These are phyloP conservation scores for Euphydryas editha DNA, from an alignment of 2,888 invertebrate species.

Conservation along the genomic window DNA sequence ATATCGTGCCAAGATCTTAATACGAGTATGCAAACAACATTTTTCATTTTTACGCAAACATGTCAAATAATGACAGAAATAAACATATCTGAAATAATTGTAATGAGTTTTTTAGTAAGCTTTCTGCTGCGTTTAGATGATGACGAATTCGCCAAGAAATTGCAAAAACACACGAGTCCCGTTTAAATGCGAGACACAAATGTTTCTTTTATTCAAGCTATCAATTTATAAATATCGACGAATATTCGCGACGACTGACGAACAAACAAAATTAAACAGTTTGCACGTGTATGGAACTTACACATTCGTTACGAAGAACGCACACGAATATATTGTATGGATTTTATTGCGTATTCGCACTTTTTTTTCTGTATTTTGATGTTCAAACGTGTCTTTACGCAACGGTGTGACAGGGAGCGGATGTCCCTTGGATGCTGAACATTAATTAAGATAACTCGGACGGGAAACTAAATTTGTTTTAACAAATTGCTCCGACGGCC, in stretches of 20 bases:
- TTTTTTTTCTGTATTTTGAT: constrained; percentile 10
- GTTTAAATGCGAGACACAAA: too few relatives aligned
- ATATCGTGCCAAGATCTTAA: constrained; percentile 44
- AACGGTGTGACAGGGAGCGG: constrained; percentile 35
- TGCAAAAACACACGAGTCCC: too few relatives aligned
- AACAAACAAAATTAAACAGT: too few relatives aligned
- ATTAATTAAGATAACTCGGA: constrained; percentile 60
- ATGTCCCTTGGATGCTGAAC: constrained; percentile 44
- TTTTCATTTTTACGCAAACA: constrained; percentile 33
- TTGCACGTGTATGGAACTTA: too few relatives aligned
- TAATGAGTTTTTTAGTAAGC: not conserved
- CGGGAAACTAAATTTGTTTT: constrained; percentile 57
- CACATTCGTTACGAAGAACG: too few relatives aligned
- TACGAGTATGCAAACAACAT: constrained; percentile 39
- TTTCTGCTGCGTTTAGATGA: not conserved
- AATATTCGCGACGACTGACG: too few relatives aligned
- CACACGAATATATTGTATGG: too few relatives aligned
- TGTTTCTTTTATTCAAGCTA: too few relatives aligned
- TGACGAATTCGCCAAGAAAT: not conserved
- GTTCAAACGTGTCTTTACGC: too few relatives aligned
- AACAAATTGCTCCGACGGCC: constrained; percentile 54
- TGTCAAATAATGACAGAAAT: constrained; percentile 18
- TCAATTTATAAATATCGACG: too few relatives aligned
- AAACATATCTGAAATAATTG: constrained; percentile 20
- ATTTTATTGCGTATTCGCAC: too few relatives aligned